phyloP scores from a whole-genome alignment of 2,113 vertebrate species.

The Tachuris rubrigastra region DNA sequence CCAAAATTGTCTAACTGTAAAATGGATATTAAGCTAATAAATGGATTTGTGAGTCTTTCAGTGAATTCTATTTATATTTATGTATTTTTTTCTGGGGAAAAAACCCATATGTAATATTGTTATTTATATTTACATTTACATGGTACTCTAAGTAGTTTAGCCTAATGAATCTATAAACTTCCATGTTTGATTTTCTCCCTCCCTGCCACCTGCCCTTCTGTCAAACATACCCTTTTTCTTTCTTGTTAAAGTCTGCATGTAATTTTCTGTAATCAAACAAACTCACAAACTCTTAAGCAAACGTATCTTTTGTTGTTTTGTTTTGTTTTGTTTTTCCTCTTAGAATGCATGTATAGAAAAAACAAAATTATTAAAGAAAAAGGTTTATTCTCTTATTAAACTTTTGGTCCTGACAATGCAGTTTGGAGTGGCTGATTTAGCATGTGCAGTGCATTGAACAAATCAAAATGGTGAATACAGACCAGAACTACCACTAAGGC shows the following conservation, averaged over 20 bases:
- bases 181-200: neutral
- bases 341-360: neutral
- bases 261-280: neutral
- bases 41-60: neutral
- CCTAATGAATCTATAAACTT: neutral
- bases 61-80: neutral
- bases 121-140: neutral
- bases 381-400: rapidly evolving
- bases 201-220: neutral
- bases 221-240: neutral
- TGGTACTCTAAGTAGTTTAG: neutral
- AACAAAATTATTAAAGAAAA: neutral
- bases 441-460: neutral
- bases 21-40: neutral
- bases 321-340: no score
- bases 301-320: neutral
- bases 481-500: neutral
- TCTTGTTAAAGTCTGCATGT: neutral
- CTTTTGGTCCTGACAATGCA: neutral
- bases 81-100: neutral
- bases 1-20: neutral
- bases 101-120: neutral
- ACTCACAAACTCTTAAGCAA: neutral
- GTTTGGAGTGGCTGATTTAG: neutral
- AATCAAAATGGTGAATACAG: neutral